Percentiles rank a stretch among this genome's conserved stretches.
These are phyloP conservation scores for Pangasius djambal DNA, from an alignment of 2,797 vertebrate genomes.

Conservation along the genomic window DNA sequence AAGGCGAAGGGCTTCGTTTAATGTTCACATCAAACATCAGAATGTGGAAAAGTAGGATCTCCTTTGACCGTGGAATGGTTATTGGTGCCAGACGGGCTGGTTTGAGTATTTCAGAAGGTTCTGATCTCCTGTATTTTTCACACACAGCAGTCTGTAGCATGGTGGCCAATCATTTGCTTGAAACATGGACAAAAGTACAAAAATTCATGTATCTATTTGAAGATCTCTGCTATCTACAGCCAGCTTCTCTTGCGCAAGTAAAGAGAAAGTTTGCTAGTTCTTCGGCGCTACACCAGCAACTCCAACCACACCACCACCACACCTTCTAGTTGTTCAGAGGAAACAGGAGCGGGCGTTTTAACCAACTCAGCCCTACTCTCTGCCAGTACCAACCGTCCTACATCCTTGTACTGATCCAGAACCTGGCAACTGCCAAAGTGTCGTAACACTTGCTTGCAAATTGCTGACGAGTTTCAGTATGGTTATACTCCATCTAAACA, in stretches of 20 bases:
- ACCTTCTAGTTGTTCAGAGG: too few species aligned
- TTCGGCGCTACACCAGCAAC: background rate
- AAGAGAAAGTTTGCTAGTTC: background rate
- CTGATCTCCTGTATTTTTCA: background rate
- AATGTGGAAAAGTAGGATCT: background rate
- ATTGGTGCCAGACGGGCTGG: background rate
- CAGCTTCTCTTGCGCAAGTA: background rate
- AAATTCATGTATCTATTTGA: background rate
- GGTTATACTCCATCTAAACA: background rate
- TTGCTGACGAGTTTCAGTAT: background rate
- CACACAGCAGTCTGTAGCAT: background rate
- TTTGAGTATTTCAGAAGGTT: background rate
- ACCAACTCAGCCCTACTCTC: background rate
- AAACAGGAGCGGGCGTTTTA: background rate
- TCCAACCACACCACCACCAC: background rate
- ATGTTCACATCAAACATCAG: background rate
- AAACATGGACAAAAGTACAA: background rate
- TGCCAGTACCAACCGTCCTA: background rate
- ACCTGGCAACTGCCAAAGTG: background rate
- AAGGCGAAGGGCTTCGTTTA: background rate
- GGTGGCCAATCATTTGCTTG: background rate
- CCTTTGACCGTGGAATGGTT: background rate
- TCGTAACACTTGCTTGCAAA: background rate
- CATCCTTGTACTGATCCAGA: constrained; percentile 4
- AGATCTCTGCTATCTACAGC: background rate